Conservation (phyloP, 1,140 invertebrate genomes). For the Anoplolepis gracilipes region DNA sequence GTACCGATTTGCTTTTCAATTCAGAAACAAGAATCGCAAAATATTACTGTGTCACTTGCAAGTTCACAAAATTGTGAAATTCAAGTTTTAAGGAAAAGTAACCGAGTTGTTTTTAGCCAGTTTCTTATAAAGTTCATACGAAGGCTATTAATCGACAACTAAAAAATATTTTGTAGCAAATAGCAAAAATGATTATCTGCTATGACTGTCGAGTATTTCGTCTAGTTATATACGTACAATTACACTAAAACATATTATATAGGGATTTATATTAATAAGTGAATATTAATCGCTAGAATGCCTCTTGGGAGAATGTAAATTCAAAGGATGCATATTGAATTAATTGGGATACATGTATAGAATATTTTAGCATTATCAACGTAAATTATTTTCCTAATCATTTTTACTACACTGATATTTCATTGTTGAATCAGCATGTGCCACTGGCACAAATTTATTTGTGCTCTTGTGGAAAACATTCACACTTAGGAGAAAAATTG, state of each 20-base stretch:
- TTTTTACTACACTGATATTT: slow-evolving; percentile 33
- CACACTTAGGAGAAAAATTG: slow-evolving; percentile 24
- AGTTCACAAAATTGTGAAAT: neutral
- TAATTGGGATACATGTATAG: neutral
- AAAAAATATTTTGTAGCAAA: slow-evolving; percentile 26
- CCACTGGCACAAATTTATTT: neutral
- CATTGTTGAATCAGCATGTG: slow-evolving; percentile 37
- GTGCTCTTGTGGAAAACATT: slow-evolving; percentile 14
- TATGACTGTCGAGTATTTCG: slow-evolving; percentile 16
- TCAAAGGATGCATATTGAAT: slow-evolving; percentile 13
- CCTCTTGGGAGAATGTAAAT: neutral
- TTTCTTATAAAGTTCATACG: slow-evolving; percentile 20
- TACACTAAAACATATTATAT: slow-evolving; percentile 44
- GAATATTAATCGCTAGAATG: slow-evolving; percentile 46
- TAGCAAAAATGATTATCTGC: neutral
- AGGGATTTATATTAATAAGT: slow-evolving; percentile 22
- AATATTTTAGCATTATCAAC: slow-evolving; percentile 14
- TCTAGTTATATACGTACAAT: slow-evolving; percentile 24
- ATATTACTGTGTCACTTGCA: neutral
- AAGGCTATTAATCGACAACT: slow-evolving; percentile 9
- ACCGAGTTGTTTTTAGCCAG: neutral
- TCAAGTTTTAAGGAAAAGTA: neutral
- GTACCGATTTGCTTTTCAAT: neutral
- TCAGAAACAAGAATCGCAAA: neutral
- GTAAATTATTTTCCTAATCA: slow-evolving; percentile 38